Evolutionary conservation across 2,888 invertebrate species (phyloP), one percentile per base, ranked within the genome.

Genomic region (Pardosa pseudoannulata): DNA sequence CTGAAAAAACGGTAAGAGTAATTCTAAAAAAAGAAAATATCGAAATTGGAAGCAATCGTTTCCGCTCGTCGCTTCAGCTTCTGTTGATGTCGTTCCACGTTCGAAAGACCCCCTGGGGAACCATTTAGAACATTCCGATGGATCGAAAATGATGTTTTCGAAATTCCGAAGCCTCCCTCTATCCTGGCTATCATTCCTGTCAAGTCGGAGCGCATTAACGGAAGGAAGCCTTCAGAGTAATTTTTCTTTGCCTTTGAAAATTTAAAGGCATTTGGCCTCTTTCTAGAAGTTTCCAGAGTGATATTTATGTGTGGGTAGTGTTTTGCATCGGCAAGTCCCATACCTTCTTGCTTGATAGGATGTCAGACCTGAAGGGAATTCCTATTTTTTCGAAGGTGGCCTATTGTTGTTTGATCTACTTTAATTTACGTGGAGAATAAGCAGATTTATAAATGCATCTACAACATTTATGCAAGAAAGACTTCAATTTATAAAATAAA

Each of bases 141-240:
- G 83, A 85, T 85, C 83, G 78, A 85, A 85, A 85, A 85, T 85
- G 83, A 85, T 85, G 83, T 85, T 85, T 85, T 85, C 83, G 83
- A 85, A 85, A 78, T 73, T 76, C 41, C 19, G 78, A 56, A 78
- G 67, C 70, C 65, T 65, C 78, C 73, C 56, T 73, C 46, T 72
- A 72, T 78, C 73, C 73, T 73, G 39, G 62, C 75, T 75, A 81
- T 81, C 81, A 75, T 79, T 73, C 73, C 56, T 78, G 83, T 85
- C 83, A 85, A 78, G 78, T 78, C 83, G 56, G 56, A 68, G 56
- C 46, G 83, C 78, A 85, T 85, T 85, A 85, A 73, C 72, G 78
- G 73, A 76, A 67, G 73, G 78, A 85, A 67, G 78, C 67, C 73
- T 85, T 67, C 19, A n/a, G 16, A 50, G 29, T 27, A 39, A 32